A percentile compares a stretch with the other conserved stretches of the same genome.
Evolutionary conservation across 2,113 vertebrate genomes (phyloP).

Genomic region (Sylvia atricapilla): DNA sequence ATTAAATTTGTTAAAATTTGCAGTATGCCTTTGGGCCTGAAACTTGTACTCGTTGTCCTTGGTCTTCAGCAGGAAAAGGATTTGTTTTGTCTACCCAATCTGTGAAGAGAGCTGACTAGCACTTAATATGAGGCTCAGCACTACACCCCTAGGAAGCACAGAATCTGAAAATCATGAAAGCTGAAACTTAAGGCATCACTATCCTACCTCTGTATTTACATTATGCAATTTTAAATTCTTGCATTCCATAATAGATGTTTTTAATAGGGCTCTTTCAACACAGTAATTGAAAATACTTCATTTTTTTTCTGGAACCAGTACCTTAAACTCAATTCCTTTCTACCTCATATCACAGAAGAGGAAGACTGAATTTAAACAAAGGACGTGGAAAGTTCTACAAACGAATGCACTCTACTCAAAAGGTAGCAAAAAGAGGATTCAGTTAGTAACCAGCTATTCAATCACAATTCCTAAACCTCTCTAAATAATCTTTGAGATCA

Average conservation of each 20-base stretch:
- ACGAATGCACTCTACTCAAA: not conserved
- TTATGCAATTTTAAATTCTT: not conserved
- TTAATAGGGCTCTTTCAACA: not conserved
- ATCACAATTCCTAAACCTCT: not conserved
- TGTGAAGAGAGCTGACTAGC: no score
- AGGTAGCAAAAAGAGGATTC: not conserved
- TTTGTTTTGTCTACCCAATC: not conserved
- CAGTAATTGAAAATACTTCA: not conserved
- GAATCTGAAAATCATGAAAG: not conserved
- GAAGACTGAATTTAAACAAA: not conserved
- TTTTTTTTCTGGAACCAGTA: not conserved
- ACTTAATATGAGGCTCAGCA: not conserved
- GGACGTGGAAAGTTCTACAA: not conserved
- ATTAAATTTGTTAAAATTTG: not conserved
- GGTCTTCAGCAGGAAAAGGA: not conserved
- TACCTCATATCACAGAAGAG: not conserved
- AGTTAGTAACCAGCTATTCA: not conserved
- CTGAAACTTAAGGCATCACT: not conserved
- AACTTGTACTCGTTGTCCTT: not conserved
- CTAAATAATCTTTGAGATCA: not conserved
- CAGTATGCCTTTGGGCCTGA: not conserved
- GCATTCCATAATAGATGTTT: fast-evolving
- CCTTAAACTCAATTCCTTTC: not conserved
- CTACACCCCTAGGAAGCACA: not conserved
- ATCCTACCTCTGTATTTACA: not conserved